Evolutionary conservation across 2,888 invertebrate genomes (phyloP), one percentile per base, ranked within the genome.

Genomic region (Eupelmus urozonus): DNA sequence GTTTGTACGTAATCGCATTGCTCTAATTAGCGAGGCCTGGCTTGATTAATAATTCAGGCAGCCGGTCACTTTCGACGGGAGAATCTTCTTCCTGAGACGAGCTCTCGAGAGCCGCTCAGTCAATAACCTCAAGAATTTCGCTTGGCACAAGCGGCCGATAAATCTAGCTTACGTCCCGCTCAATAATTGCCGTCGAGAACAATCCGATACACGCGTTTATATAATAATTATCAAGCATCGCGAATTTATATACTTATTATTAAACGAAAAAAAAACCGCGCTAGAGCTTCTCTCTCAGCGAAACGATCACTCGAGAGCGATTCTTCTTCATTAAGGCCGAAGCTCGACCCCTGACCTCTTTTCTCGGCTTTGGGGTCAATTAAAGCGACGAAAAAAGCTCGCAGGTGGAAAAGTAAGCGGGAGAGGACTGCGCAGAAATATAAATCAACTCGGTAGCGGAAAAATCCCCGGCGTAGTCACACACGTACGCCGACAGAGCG

Each of bases 251-350:
- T 34, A 34, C 5, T 34, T 9, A 34, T 5, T 34, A 5, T 45
- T 45, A 45, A 45, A 45, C 4, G 16, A 45, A 45, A 45, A 45
- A 45, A 45, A 45, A 45, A 45, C 2, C 45, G 13, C 45, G 45
- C 45, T 45, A 45, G 45, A 13, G 45, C 45, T 45, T 13, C 45
- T 45, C 16, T 34, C 34, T 34, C 34, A 34, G 34, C 34, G 34
- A 34, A 34, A 34, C 13, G 16, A 45, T 45, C 45, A 45, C 34
- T 3, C 3, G 9, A 9, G 9, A 63, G 49, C 29, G 59, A n/a
- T 2, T 23, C 53, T 63, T 40, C 18, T 20, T 69, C 53, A 42
- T 75, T 59, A 60, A 45, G 69, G 69, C 69, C 55, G 55, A 55
- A 63, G 34, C 42, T 69, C 53, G 11, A 1, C 63, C 40, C 27